These are phyloP conservation scores for Drosophila fuyamai DNA, from an alignment of 1,140 invertebrate species.

Conservation along the genomic window DNA sequence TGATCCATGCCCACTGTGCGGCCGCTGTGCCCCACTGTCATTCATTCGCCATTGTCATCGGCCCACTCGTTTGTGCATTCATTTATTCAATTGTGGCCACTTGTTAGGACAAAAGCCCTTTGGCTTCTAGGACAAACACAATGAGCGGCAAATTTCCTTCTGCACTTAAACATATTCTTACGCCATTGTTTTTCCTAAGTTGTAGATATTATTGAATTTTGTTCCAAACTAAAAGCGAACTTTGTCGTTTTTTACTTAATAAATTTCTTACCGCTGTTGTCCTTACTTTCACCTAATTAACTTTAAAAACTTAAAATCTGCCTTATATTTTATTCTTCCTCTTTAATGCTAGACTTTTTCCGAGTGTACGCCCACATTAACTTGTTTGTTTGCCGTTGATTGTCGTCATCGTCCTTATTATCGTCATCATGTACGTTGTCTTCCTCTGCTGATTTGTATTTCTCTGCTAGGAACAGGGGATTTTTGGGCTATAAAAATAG, in stretches of 20 bases:
- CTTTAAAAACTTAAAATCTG: no score
- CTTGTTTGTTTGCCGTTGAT: constrained; percentile 77
- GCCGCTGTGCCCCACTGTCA: constrained; percentile 10
- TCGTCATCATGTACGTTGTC: constrained; percentile 45
- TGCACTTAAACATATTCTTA: constrained; percentile 7
- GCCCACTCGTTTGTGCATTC: constrained; percentile 69
- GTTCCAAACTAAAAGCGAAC: no score
- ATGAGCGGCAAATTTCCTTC: constrained; percentile 62
- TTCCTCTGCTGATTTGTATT: constrained; percentile 62
- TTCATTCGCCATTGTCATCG: constrained; percentile 31
- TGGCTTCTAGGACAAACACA: constrained; percentile 53
- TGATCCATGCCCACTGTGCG: constrained; percentile 30
- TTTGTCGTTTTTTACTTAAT: no score
- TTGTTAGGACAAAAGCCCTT: constrained; percentile 69
- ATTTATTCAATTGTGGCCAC: constrained; percentile 82
- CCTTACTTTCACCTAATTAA: no score
- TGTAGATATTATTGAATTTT: no score
- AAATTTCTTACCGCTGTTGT: no score
- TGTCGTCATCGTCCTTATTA: constrained; percentile 66
- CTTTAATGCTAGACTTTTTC: background rate
- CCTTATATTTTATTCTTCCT: background rate
- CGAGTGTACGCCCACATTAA: constrained; percentile 51
- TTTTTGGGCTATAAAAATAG: constrained; percentile 1
- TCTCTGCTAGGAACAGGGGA: constrained; percentile 1
- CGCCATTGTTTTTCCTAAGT: no score